Conservation (phyloP, 35 echinoderm and acorn worm genomes). For the Strongylocentrotus purpuratus region DNA sequence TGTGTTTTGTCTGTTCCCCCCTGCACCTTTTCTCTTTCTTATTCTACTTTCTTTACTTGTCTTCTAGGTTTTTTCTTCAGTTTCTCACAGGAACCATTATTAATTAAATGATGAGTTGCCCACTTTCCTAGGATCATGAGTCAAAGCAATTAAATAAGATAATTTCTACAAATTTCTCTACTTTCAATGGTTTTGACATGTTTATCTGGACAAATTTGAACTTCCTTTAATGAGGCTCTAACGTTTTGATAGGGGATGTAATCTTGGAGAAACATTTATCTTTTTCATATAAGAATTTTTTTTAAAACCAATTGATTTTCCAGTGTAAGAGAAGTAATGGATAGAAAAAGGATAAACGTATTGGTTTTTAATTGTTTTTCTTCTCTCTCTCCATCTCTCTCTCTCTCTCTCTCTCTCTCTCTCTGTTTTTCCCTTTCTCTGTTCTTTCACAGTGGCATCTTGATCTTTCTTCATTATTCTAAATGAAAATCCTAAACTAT, state of each 20-base stretch:
- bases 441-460: no score
- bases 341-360: background rate
- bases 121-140: no score
- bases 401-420: background rate
- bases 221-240: no score
- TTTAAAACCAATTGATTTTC: background rate
- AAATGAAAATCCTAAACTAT: background rate
- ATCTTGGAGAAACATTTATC: no score
- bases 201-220: no score
- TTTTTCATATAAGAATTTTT: no score
- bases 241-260: no score
- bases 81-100: background rate
- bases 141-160: no score
- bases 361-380: background rate
- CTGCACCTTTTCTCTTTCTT: conserved; percentile 24
- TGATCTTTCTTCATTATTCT: background rate
- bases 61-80: background rate
- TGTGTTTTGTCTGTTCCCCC: background rate
- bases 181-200: no score
- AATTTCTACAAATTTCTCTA: no score
- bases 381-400: background rate
- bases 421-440: no score
- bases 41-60: background rate
- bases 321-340: background rate
- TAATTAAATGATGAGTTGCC: background rate